These are phyloP conservation scores for Corydoras sp. DNA, from an alignment of 2,113 vertebrate genomes.

Conservation along the genomic window DNA sequence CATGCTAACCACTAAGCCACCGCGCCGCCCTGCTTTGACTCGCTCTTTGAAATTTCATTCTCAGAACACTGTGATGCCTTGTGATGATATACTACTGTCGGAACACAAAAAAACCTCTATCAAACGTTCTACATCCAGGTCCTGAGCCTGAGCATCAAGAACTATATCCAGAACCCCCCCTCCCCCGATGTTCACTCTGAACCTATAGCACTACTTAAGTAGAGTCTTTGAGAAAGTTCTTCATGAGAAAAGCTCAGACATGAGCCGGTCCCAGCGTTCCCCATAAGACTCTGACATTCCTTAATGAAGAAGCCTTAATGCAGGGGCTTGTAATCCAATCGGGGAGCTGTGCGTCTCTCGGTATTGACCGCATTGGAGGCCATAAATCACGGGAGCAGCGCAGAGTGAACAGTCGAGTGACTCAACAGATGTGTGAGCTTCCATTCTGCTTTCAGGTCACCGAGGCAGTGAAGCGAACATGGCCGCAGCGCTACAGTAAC, in stretches of 20 bases:
- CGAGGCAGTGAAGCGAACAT: conserved; percentile 35
- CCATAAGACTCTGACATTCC: conserved; percentile 38
- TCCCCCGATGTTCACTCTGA: too few relatives aligned
- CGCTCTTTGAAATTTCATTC: too few relatives aligned
- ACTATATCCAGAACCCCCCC: too few relatives aligned
- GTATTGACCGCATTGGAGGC: conserved; percentile 63
- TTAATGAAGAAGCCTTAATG: conserved; percentile 50
- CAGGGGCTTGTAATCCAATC: conserved; percentile 45
- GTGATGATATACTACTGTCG: too few relatives aligned
- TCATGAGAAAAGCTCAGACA: conserved; percentile 3
- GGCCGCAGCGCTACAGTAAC: conserved; percentile 44
- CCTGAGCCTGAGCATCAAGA: too few relatives aligned
- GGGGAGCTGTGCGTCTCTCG: conserved; percentile 55
- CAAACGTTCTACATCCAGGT: too few relatives aligned
- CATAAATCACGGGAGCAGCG: conserved; percentile 59
- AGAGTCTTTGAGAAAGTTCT: too few relatives aligned
- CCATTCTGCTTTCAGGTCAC: conserved; percentile 54
- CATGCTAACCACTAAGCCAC: too few relatives aligned
- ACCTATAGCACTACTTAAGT: too few relatives aligned
- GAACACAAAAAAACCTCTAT: too few relatives aligned
- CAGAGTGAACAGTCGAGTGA: conserved; percentile 44
- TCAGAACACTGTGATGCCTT: too few relatives aligned
- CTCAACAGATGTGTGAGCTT: conserved; percentile 47
- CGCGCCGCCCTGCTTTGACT: too few relatives aligned
- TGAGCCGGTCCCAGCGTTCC: not conserved